Base-by-base conservation (phyloP, 1,140 invertebrate genomes). In the Micrasema minimum region DNA sequence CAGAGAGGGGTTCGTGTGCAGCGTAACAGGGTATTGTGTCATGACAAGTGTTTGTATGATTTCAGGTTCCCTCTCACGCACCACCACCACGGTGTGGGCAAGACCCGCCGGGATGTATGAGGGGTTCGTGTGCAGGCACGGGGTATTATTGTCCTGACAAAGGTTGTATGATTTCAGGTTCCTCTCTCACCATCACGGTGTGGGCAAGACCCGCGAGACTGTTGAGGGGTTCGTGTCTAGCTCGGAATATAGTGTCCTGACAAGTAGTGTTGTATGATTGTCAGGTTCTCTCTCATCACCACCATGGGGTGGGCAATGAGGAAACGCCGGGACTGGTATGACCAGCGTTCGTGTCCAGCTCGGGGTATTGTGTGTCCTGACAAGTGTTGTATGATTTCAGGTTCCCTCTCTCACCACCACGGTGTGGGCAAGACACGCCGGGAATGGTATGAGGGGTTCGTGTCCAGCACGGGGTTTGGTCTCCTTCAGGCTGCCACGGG, bases 231-330 rank as follows among this genome's bases (percentile, higher is more conserved):
- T 78, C n/a, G n/a, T n/a, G n/a, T n/a, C n/a, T n/a, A n/a, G n/a
- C n/a, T n/a, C n/a, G n/a, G n/a, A n/a, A n/a, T n/a, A n/a, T n/a
- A n/a, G n/a, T n/a, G n/a, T n/a, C n/a, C n/a, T n/a, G n/a, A n/a
- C n/a, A n/a, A n/a, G n/a, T n/a, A n/a, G n/a, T n/a, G n/a, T 1
- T 23, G 12, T 20, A 9, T 18, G 2, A 50, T 22, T 80, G n/a
- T 89, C 89, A 65, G 91, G 91, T 23, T 89, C 88, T 70, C 86
- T 93, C 55, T 91, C n/a, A n/a, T 10, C 90, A 92, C 82, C 90
- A 92, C 79, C 91, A 92, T 80, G 90, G 90, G 69, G 85, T 93
- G 51, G 91, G 91, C 4, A 93, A 93, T n/a, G n/a, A n/a, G n/a
- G 81, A 79, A 91, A 7, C 77, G 90, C 41, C 85, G 87, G 72